phyloP scores from a whole-genome alignment of 2,113 vertebrate genomes.

The Strix uralensis region DNA sequence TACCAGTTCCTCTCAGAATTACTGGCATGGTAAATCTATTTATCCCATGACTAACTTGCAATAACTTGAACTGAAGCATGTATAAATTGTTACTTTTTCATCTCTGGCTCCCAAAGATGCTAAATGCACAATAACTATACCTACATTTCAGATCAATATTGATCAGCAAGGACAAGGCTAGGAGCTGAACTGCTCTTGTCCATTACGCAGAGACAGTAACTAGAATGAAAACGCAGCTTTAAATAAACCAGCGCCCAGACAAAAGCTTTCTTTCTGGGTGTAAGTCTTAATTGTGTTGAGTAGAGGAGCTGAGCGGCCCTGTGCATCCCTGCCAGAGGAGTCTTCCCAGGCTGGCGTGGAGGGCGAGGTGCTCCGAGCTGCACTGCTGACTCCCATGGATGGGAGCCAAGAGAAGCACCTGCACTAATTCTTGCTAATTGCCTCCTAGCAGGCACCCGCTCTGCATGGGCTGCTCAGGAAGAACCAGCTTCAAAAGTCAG shows the following conservation, averaged over 20 bases:
- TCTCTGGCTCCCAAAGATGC: neutral
- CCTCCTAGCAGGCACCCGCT: neutral
- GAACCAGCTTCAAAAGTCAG: neutral
- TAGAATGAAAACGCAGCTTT: neutral
- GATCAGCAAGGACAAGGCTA: neutral
- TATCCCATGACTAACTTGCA: neutral
- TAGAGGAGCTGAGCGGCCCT: neutral
- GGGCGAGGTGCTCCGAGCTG: neutral
- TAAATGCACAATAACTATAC: neutral
- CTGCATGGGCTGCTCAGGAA: neutral
- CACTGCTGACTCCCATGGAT: neutral
- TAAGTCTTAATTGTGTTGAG: neutral
- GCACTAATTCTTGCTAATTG: constrained; percentile 20
- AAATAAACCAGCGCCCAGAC: neutral
- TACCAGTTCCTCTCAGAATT: neutral
- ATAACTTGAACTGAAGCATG: neutral
- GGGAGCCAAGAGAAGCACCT: constrained; percentile 12
- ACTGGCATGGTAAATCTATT: neutral
- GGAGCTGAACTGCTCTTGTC: neutral
- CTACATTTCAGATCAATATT: neutral
- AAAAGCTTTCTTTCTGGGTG: neutral
- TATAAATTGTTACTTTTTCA: neutral
- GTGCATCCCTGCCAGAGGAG: neutral
- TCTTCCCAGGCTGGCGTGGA: neutral
- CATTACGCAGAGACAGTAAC: neutral